Conservation (phyloP, 1,140 invertebrate species). For the Solenopsis fugax region DNA sequence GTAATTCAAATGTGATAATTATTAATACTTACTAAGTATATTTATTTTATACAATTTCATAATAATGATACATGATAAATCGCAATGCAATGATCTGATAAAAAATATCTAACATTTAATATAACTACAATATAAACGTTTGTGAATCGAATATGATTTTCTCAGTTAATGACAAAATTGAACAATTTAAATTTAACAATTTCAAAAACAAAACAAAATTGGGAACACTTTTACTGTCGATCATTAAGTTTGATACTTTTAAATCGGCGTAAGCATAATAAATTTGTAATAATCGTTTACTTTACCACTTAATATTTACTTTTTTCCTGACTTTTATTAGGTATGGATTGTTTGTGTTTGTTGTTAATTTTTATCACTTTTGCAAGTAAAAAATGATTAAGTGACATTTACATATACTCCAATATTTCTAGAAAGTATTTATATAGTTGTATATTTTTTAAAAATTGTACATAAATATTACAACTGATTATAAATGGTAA, state of each 20-base stretch:
- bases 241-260: background rate
- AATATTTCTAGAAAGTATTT: too few species aligned
- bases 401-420: too few species aligned
- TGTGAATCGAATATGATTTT: background rate
- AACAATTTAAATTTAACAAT: background rate
- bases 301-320: too few species aligned
- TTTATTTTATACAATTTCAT: background rate
- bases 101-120: background rate
- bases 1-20: slow-evolving; percentile 3
- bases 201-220: background rate
- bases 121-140: slow-evolving; percentile 6
- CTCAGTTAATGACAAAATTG: background rate
- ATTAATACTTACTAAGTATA: background rate
- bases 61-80: background rate
- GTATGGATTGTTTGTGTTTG: too few species aligned
- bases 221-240: background rate
- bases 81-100: background rate
- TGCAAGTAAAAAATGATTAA: too few species aligned
- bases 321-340: too few species aligned
- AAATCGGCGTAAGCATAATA: background rate
- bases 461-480: too few species aligned
- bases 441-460: too few species aligned
- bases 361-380: too few species aligned
- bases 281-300: background rate
- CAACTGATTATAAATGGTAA: too few species aligned